phyloP scores from a whole-genome alignment of 2,113 vertebrate species.

The Alethe diademata region DNA sequence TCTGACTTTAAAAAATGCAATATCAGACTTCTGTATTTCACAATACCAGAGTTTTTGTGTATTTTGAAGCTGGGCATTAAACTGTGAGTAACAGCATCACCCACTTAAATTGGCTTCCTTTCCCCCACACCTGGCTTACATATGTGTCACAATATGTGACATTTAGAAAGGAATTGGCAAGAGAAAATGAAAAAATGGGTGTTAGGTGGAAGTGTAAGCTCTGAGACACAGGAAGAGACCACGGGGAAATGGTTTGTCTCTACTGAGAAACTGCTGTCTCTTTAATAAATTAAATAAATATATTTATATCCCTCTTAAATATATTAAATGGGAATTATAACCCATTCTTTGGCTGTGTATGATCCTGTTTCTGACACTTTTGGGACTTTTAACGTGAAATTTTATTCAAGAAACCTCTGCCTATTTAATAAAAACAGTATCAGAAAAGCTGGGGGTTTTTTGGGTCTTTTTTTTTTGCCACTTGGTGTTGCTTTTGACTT shows the following conservation, averaged over 20 bases:
- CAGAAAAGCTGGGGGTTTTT: neutral
- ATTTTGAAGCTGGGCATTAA: neutral
- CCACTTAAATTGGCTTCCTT: neutral
- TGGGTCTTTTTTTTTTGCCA: neutral
- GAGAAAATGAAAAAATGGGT: accelerated
- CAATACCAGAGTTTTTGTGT: accelerated
- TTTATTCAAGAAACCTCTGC: neutral
- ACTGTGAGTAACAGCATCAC: neutral
- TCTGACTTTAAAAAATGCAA: neutral
- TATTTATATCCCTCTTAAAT: neutral
- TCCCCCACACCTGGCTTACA: neutral
- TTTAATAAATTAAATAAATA: neutral
- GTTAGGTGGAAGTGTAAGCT: neutral
- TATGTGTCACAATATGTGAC: neutral
- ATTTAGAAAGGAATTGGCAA: neutral
- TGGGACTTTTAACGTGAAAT: neutral
- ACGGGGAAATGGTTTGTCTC: neutral
- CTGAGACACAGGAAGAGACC: neutral
- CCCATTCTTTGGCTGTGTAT: neutral
- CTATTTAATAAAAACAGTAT: neutral
- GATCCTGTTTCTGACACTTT: neutral
- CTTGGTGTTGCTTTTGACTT: neutral
- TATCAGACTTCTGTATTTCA: neutral
- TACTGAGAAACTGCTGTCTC: neutral
- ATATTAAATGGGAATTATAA: neutral